Evolutionary conservation across 2,888 invertebrate species (phyloP).

Genomic region (Luperina nickerlii): DNA sequence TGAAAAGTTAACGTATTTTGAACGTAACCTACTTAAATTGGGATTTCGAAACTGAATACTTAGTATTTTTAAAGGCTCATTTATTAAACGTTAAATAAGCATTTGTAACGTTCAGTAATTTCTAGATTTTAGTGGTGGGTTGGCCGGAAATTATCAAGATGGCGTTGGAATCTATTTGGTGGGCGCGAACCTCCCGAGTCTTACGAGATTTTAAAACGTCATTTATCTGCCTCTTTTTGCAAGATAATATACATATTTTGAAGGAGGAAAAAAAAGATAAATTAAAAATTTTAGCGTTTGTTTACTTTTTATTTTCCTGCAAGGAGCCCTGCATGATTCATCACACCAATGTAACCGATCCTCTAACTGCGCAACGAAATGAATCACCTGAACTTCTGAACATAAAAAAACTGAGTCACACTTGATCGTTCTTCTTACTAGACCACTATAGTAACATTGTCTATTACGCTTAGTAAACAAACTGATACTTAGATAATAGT

Average conservation of each 20-base stretch:
- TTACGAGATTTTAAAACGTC: background rate
- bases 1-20: conserved; percentile 49
- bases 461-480: conserved; percentile 59
- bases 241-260: background rate
- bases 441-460: conserved; percentile 30
- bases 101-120: conserved; percentile 51
- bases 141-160: conserved; percentile 27
- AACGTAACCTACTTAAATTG: conserved; percentile 56
- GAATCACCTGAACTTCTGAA: conserved; percentile 48
- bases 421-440: conserved; percentile 30
- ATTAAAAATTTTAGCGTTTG: background rate
- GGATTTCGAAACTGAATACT: conserved; percentile 40
- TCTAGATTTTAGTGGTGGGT: conserved; percentile 30
- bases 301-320: conserved; percentile 12
- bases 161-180: conserved; percentile 27
- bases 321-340: conserved; percentile 54
- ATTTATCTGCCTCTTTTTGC: background rate
- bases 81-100: conserved; percentile 60
- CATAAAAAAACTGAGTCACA: conserved; percentile 53
- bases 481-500: conserved; percentile 75
- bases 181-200: background rate
- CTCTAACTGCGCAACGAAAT: conserved; percentile 50
- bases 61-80: conserved; percentile 49
- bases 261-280: background rate
- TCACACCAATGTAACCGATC: conserved; percentile 39